Base-by-base conservation (phyloP, 2,113 vertebrate species). In the Elephas maximus region DNA sequence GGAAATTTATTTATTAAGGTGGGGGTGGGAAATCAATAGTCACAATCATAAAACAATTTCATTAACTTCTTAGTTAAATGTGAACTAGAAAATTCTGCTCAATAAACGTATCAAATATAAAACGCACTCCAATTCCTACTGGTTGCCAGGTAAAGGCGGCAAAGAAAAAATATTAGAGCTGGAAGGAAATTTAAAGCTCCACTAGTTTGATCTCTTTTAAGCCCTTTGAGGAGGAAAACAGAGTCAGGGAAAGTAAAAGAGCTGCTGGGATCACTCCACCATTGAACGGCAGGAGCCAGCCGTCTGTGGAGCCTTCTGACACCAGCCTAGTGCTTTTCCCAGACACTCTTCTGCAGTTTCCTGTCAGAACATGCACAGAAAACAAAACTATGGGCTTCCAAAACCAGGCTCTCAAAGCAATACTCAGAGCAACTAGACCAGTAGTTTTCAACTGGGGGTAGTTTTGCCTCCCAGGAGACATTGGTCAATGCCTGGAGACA, bases 21-120 rank as follows among this genome's bases (percentile, higher is more conserved):
- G 14, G 48, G 65, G 44, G 57, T 37, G 45, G 30, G 71, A 44
- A 87, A 84, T 81, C 83, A 33, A 62, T 77, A 73, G 73, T 87
- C 65, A 79, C n/a, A 41, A 45, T 28, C 80, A n/a, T 69, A 83
- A 91, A 91, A 69, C 90, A 80, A 85, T 86, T 84, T 91, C 67
- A 95, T 95, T 23, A 69, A 74, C 28, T 86, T 93, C 74, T 96
- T 97, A 88, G 95, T 96, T 91, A 85, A 87, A 45, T 93, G 74
- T 51, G 83, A 95, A 91, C 44, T 67, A 51, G 48, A 97, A 65
- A 84, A 85, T 85, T 92, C 78, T 91, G 71, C 90, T 93, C n/a
- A 90, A 62, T 95, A 84, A 82, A 77, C 44, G 33, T 33, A 62
- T 62, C 69, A 37, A 89, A n/a, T n/a, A 82, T 30, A 89, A 93